Evolutionary conservation across 2,888 invertebrate genomes (phyloP).

Genomic region (Lamproptera curius): DNA sequence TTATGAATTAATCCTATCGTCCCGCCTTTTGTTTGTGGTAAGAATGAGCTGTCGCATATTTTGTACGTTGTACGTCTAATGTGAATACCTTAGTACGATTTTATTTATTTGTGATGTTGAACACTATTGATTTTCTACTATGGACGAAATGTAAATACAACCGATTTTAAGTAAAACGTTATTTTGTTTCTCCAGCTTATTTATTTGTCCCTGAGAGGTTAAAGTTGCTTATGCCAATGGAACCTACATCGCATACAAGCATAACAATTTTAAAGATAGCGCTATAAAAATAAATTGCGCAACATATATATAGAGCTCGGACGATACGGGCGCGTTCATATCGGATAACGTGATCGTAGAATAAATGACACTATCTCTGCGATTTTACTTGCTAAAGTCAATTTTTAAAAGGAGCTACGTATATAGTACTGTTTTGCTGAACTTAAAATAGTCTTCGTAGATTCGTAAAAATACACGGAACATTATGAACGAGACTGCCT

Average conservation of each 20-base stretch:
- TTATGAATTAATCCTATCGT: conserved; percentile 61
- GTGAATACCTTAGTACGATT: conserved; percentile 76
- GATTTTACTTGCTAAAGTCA: too few species aligned
- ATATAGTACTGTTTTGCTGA: too few species aligned
- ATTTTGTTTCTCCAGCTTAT: conserved; percentile 73
- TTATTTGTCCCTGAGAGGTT: conserved; percentile 54
- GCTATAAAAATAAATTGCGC: conserved; percentile 47
- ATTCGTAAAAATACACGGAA: too few species aligned
- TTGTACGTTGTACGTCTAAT: conserved; percentile 68
- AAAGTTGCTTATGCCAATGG: conserved; percentile 16
- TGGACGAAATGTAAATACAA: conserved; percentile 78
- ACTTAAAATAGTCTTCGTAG: too few species aligned
- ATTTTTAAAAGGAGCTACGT: too few species aligned
- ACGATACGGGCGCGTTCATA: conserved; percentile 36
- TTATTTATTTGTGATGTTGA: conserved; percentile 79
- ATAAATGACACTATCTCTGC: not conserved
- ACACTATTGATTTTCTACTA: conserved; percentile 77
- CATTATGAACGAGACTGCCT: too few species aligned
- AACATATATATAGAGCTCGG: conserved; percentile 30
- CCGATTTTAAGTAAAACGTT: conserved; percentile 77
- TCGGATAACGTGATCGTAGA: conserved; percentile 22
- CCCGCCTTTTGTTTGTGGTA: conserved; percentile 70
- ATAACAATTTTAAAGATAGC: conserved; percentile 37
- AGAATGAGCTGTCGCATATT: conserved; percentile 68
- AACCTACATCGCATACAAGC: conserved; percentile 14